phyloP scores from a whole-genome alignment of 2,797 vertebrate species.

The Hypotaenidia okinawae region DNA sequence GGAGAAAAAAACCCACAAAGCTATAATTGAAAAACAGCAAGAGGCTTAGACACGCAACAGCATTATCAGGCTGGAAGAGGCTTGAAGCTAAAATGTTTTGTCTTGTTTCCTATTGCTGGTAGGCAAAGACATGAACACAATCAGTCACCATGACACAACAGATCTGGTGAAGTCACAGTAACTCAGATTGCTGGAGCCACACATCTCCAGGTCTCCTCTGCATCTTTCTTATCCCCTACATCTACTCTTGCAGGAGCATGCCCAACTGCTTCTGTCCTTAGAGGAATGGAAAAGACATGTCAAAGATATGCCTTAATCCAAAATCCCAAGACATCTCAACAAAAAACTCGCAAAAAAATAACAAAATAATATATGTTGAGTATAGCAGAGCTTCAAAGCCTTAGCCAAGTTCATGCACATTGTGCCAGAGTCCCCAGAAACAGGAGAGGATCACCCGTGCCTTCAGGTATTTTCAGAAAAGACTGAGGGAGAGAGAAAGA shows the following conservation, averaged over 20 bases:
- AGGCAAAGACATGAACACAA: background rate
- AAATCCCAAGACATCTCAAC: background rate
- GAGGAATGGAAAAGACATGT: background rate
- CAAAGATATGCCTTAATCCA: background rate
- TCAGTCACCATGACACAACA: background rate
- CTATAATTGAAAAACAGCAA: background rate
- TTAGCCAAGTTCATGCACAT: background rate
- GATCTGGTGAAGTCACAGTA: background rate
- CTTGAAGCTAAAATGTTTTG: background rate
- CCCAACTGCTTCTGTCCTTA: background rate
- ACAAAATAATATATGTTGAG: background rate
- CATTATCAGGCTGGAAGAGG: background rate
- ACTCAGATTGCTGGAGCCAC: background rate
- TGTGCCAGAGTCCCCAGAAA: background rate
- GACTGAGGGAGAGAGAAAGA: background rate
- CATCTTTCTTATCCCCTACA: background rate
- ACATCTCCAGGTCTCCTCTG: background rate
- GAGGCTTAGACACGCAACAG: background rate
- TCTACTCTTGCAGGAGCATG: background rate
- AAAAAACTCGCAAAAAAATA: background rate
- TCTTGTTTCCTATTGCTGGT: background rate
- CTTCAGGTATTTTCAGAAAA: accelerated
- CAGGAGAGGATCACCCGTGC: background rate
- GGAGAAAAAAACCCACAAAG: background rate
- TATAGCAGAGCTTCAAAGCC: background rate